Percentiles rank a stretch among this genome's conserved stretches.
Evolutionary conservation across 1,140 invertebrate species (phyloP).

Genomic region (Monochamus saltuarius): DNA sequence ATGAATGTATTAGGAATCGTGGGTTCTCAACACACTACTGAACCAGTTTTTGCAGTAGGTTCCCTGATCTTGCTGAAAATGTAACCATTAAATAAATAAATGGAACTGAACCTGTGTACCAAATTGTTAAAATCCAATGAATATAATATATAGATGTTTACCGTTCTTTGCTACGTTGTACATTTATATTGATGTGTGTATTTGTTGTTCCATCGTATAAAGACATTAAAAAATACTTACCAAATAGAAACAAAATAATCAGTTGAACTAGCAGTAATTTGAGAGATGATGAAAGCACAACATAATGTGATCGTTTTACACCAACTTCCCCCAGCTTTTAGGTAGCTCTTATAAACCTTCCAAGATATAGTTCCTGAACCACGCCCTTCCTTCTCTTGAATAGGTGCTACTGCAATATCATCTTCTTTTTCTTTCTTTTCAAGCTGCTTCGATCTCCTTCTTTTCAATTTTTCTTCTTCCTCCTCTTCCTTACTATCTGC

Average conservation of each 20-base stretch:
- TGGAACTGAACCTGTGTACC: no score
- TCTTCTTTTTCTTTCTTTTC: constrained; percentile 30
- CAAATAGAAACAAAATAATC: constrained; percentile 70
- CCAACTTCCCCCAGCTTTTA: constrained; percentile 49
- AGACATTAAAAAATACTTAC: constrained; percentile 50
- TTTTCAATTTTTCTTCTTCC: constrained; percentile 48
- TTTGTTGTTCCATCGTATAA: no score
- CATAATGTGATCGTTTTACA: constrained; percentile 55
- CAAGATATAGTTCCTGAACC: constrained; percentile 25
- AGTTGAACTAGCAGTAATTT: constrained; percentile 63
- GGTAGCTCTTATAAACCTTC: constrained; percentile 27
- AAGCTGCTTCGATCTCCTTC: constrained; percentile 31
- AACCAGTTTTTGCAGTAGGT: no score
- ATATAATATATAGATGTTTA: no score
- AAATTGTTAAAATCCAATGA: no score
- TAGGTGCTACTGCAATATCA: constrained; percentile 48
- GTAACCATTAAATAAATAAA: no score
- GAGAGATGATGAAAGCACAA: constrained; percentile 58
- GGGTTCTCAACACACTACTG: no score
- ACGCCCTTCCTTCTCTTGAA: constrained; percentile 30
- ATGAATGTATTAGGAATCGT: no score
- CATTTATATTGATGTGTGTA: no score
- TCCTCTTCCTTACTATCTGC: constrained; percentile 53
- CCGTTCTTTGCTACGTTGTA: no score
- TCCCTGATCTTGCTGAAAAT: no score